Evolutionary conservation across 2,113 vertebrate genomes (phyloP).

Genomic region (Stigmatopora nigra): DNA sequence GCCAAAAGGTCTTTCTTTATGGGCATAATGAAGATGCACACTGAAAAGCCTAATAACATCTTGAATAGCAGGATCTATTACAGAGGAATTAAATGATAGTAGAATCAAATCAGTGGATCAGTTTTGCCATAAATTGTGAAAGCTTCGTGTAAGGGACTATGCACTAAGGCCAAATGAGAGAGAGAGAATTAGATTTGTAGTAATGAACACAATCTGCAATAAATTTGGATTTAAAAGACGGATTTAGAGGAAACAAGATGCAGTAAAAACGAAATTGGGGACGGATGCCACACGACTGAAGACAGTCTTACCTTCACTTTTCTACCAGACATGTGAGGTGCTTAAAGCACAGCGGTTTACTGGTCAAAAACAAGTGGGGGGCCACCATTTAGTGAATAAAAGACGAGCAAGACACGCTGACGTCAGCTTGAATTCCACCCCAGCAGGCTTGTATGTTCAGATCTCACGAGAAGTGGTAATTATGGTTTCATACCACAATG

Average conservation of each 20-base stretch:
- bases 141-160: slow-evolving; percentile 27
- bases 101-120: slow-evolving; percentile 9
- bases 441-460: slow-evolving; percentile 52
- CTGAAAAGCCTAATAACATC: slow-evolving; percentile 55
- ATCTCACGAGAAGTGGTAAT: slow-evolving; percentile 29
- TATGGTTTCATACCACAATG: slow-evolving; percentile 21
- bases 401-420: slow-evolving; percentile 31
- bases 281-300: slow-evolving; percentile 56
- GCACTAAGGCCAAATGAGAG: not conserved
- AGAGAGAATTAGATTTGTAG: not conserved
- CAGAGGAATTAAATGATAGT: slow-evolving; percentile 40
- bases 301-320: slow-evolving; percentile 70
- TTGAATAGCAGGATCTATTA: slow-evolving; percentile 98
- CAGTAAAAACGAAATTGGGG: slow-evolving; percentile 52
- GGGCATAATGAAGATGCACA: slow-evolving; percentile 57
- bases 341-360: slow-evolving; percentile 61
- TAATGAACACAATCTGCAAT: not conserved
- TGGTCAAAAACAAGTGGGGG: slow-evolving; percentile 43
- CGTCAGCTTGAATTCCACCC: slow-evolving; percentile 46
- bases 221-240: not conserved
- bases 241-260: slow-evolving; percentile 43
- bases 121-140: slow-evolving; percentile 1
- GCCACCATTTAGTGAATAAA: slow-evolving; percentile 22
- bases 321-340: slow-evolving; percentile 64
- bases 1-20: slow-evolving; percentile 22